Evolutionary conservation across 2,888 invertebrate genomes (phyloP).

Genomic region (Scaptomyza reducta): DNA sequence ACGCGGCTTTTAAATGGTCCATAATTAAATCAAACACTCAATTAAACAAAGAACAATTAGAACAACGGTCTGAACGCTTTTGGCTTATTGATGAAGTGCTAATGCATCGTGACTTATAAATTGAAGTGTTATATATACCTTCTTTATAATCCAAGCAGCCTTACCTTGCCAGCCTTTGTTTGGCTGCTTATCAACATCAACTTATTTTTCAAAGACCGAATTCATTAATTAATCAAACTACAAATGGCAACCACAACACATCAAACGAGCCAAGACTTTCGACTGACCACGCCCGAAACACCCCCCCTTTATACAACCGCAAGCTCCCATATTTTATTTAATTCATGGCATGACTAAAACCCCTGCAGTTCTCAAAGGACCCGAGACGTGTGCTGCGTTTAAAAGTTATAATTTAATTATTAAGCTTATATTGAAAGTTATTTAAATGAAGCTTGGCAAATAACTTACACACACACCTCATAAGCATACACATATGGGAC

Average conservation of each 20-base stretch:
- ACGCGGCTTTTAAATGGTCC: constrained; percentile 60
- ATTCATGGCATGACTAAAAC: not conserved
- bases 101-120: constrained; percentile 20
- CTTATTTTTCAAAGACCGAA: constrained; percentile 19
- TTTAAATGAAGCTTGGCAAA: constrained; percentile 37
- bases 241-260: constrained; percentile 53
- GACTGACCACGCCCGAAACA: constrained; percentile 20
- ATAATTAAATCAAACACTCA: constrained; percentile 77
- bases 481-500: not conserved
- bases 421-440: constrained; percentile 59
- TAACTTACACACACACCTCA: constrained; percentile 23
- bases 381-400: constrained; percentile 25
- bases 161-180: constrained; percentile 5
- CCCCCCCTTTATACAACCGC: not conserved
- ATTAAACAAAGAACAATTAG: constrained; percentile 51
- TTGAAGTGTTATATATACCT: not conserved
- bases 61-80: constrained; percentile 29
- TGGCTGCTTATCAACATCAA: not conserved
- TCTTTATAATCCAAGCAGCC: not conserved
- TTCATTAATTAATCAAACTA: constrained; percentile 62
- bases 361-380: constrained; percentile 34
- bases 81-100: constrained; percentile 39
- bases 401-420: constrained; percentile 69
- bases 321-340: not conserved
- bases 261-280: constrained; percentile 51